phyloP scores from a whole-genome alignment of 2,113 vertebrate genomes.

The Scolopax mira region DNA sequence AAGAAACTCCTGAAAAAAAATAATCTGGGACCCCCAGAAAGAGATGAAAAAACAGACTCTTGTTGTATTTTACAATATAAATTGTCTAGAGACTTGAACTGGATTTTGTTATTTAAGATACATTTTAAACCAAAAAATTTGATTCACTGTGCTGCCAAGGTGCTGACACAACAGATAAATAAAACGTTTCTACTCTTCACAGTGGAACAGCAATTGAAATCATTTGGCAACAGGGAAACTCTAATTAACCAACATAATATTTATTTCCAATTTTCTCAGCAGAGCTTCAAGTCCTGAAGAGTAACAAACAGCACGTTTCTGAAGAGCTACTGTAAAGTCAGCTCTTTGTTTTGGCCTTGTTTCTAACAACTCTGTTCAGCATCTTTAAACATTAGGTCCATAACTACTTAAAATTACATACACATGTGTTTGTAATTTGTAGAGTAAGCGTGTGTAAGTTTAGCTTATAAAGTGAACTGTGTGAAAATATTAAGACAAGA shows the following conservation, averaged over 20 bases:
- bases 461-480: neutral
- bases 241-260: neutral
- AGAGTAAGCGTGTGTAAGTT: neutral
- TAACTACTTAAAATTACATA: neutral
- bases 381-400: neutral
- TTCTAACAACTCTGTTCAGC: neutral
- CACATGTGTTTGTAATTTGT: neutral
- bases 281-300: neutral
- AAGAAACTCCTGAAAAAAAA: neutral
- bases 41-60: rapidly evolving
- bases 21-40: neutral
- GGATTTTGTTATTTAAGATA: neutral
- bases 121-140: neutral
- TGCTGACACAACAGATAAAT: neutral
- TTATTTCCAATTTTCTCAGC: neutral
- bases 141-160: neutral
- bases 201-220: neutral
- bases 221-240: neutral
- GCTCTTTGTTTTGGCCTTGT: neutral
- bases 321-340: neutral
- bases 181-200: neutral
- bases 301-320: neutral
- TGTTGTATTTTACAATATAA: neutral
- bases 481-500: neutral
- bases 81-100: neutral